phyloP scores from a whole-genome alignment of 1,140 invertebrate species.

The Pemphigus obesinymphae region DNA sequence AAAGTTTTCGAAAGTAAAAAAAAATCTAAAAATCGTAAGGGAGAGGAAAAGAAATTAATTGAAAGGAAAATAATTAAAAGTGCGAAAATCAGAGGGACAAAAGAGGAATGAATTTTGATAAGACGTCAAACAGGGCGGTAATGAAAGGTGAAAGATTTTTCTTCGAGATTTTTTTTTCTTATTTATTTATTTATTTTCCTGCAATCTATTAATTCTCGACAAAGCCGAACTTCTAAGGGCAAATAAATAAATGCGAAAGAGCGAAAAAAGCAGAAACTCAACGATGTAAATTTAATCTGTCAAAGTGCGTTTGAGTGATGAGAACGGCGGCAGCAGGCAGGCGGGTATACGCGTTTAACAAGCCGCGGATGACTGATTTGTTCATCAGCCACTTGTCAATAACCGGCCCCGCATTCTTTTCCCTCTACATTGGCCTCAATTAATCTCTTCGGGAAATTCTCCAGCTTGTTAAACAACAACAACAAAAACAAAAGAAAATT shows the following conservation, averaged over 20 bases:
- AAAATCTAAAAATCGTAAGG: not conserved
- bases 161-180: not conserved
- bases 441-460: constrained; percentile 37
- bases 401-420: constrained; percentile 15
- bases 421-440: constrained; percentile 27
- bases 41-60: constrained; percentile 38
- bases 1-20: constrained; percentile 20
- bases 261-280: constrained; percentile 18
- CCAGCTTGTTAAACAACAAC: constrained; percentile 32
- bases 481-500: not conserved
- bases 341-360: constrained; percentile 27
- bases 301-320: constrained; percentile 33
- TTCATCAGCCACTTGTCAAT: constrained; percentile 39
- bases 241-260: constrained; percentile 12
- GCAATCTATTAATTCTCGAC: constrained; percentile 39
- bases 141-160: constrained; percentile 42
- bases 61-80: constrained; percentile 42
- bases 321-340: constrained; percentile 2
- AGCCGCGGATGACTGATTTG: constrained; percentile 37
- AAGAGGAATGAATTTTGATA: constrained; percentile 41
- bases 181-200: not conserved
- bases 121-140: constrained; percentile 35
- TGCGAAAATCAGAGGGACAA: constrained; percentile 40
- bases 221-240: constrained; percentile 21
- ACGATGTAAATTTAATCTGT: constrained; percentile 40